Percentiles rank a stretch among this genome's conserved stretches.
phyloP scores from a whole-genome alignment of 1,140 invertebrate genomes.

The Bombus cullumanus region DNA sequence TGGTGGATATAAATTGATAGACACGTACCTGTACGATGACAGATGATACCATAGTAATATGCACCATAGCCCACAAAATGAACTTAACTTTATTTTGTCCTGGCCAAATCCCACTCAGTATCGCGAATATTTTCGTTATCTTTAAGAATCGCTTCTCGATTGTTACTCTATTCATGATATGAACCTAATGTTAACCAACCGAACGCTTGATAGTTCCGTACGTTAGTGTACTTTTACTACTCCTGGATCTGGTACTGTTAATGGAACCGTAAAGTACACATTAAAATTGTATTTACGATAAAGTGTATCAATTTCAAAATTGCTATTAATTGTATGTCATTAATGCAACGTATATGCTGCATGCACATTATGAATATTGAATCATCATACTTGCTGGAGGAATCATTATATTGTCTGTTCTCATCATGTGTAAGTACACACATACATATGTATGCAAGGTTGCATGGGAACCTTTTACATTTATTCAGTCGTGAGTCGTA shows the following conservation, averaged over 20 bases:
- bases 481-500: too few relatives aligned
- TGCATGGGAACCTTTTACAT: too few relatives aligned
- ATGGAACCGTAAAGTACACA: accelerated
- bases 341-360: too few relatives aligned
- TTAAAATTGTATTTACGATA: neutral
- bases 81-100: neutral
- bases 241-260: neutral
- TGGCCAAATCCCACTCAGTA: neutral
- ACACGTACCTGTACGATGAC: neutral
- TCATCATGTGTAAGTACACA: too few relatives aligned
- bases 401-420: too few relatives aligned
- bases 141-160: neutral
- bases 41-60: neutral
- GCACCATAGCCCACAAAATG: neutral
- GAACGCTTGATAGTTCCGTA: neutral
- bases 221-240: too few relatives aligned
- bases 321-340: neutral
- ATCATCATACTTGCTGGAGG: neutral
- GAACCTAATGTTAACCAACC: neutral
- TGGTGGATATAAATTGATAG: neutral
- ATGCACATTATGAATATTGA: neutral
- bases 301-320: neutral
- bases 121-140: neutral
- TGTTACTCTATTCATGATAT: neutral
- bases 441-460: too few relatives aligned